These are phyloP conservation scores for Octonoba sinensis DNA, from an alignment of 2,888 invertebrate species.

Conservation along the genomic window DNA sequence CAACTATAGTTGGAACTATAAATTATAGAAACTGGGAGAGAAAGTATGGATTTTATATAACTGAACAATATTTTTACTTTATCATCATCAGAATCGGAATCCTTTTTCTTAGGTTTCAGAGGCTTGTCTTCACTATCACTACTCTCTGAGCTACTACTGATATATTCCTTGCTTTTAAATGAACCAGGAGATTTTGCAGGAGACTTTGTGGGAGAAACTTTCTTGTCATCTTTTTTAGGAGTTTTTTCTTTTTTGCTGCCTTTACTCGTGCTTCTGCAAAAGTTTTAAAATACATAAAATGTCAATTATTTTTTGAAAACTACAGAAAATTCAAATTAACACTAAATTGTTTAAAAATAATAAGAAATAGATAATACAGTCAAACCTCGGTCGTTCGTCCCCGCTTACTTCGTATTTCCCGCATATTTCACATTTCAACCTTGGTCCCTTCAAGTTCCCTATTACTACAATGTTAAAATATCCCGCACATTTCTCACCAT, in stretches of 20 bases:
- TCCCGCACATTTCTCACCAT: too few species aligned
- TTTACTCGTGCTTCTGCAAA: constrained; percentile 10
- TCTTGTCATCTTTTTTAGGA: constrained; percentile 32
- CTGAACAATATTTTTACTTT: constrained; percentile 18
- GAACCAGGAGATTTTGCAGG: constrained; percentile 74
- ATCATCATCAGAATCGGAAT: constrained; percentile 39
- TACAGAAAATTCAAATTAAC: too few species aligned
- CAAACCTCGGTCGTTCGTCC: too few species aligned
- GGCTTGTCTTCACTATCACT: constrained; percentile 64
- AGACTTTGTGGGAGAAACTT: constrained; percentile 71
- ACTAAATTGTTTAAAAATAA: too few species aligned
- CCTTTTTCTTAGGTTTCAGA: constrained; percentile 17
- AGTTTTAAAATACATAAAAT: neutral
- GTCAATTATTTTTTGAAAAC: neutral
- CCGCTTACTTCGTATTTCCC: too few species aligned
- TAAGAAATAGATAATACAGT: too few species aligned
- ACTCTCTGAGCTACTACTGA: constrained; percentile 81
- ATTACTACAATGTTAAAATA: too few species aligned
- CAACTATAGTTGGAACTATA: too few species aligned
- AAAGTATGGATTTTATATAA: too few species aligned
- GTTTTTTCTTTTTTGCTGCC: constrained; percentile 25
- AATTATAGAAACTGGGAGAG: too few species aligned
- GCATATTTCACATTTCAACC: too few species aligned
- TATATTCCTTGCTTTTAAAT: constrained; percentile 94
- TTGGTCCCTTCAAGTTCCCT: too few species aligned